Evolutionary conservation across 2,888 invertebrate genomes (phyloP), one percentile per base, ranked within the genome.

Genomic region (Macaria liturata): DNA sequence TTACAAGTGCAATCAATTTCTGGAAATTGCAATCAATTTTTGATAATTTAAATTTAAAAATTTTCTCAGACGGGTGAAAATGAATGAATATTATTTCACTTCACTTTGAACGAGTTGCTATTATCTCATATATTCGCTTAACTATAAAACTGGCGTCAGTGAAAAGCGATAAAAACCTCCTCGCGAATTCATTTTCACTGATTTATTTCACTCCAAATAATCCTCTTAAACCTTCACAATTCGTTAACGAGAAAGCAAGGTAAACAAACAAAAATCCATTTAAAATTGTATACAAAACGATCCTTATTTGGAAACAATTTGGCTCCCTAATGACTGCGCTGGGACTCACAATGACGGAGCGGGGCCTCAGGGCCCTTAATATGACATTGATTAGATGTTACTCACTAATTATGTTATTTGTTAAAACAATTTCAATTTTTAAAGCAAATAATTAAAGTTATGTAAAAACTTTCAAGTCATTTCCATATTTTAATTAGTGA

Each of bases 241-340:
- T 70, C 72, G 74, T 72, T 75, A 71, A 69, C 71, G 71, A 67
- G 65, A 70, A 71, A 70, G 70, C 65, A 59, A 59, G 71, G 72
- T 71, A 65, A 45, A 66, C 70, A 75, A 75, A 75, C 72, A 77
- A 74, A 78, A 75, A 68, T 67, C 68, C 70, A 69, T 75, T 72
- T 60, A 59, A 69, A 71, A 74, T 64, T 62, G 67, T 62, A 59
- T 64, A 61, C 54, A 55, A 59, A 66, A 57, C 58, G 65, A 62
- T 50, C 59, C 59, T 68, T 71, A 74, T 74, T 78, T 72, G 66
- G 65, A 71, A 72, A 70, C 72, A 76, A 79, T 78, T 75, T 70
- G 64, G 65, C 51, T 49, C 57, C 49, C 54, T 72, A 71, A 71
- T 67, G 70, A 73, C 63, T 65, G 60, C 56, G 63, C 54, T 48